Conservation (phyloP, 2,113 vertebrate species). For the Ciconia stormi region DNA sequence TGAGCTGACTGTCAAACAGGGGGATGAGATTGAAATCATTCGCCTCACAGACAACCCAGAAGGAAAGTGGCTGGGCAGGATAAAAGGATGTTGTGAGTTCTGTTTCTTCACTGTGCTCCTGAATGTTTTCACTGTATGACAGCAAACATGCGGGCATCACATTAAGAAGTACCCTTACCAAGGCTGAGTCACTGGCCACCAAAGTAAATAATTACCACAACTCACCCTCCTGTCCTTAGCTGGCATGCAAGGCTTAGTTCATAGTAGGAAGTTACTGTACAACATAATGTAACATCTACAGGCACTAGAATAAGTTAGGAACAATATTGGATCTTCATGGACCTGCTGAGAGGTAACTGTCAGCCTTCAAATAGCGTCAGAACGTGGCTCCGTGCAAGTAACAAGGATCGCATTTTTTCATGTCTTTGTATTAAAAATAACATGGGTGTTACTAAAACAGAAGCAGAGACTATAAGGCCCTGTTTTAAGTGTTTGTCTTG, state of each 20-base stretch:
- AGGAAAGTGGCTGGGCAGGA: constrained; percentile 90
- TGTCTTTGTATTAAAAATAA: not conserved
- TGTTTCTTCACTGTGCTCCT: not conserved
- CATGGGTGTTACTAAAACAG: not conserved
- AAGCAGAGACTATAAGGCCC: not conserved
- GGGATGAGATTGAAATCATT: constrained; percentile 88
- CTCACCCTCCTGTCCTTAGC: not conserved
- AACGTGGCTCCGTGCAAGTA: not conserved
- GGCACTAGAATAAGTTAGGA: not conserved
- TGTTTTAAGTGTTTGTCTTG: not conserved
- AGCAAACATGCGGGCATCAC: not conserved
- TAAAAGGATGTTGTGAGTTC: constrained; percentile 84
- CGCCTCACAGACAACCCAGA: constrained; percentile 91
- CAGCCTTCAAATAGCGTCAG: not conserved
- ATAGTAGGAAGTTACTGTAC: not conserved
- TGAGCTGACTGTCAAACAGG: constrained; percentile 86
- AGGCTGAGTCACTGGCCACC: not conserved
- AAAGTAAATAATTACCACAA: not conserved
- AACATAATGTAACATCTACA: not conserved
- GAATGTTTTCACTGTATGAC: not conserved
- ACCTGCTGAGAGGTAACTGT: not conserved
- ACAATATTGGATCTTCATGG: not conserved
- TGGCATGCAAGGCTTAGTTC: not conserved
- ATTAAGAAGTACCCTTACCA: not conserved
- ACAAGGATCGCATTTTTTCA: not conserved